Percentiles rank a stretch among this genome's conserved stretches.
Conservation (phyloP, 2,797 vertebrate species). For the Phrynocephalus vlangalii region DNA sequence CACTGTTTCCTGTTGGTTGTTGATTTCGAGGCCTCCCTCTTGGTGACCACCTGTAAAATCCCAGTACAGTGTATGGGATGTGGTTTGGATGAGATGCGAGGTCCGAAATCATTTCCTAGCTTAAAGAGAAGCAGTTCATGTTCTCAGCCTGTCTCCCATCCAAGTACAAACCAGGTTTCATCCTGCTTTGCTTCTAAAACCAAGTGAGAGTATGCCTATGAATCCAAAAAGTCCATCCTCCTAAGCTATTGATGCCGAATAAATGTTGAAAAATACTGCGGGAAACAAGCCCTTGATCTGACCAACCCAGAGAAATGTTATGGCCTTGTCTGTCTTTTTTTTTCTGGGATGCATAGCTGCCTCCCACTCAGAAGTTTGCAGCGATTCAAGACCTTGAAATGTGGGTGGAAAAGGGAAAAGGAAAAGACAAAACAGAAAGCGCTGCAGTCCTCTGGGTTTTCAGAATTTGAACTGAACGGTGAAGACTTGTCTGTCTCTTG, state of each 20-base stretch:
- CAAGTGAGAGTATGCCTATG: not conserved
- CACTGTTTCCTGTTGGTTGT: too few species aligned
- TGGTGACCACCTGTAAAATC: too few species aligned
- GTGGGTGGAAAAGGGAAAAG: not conserved
- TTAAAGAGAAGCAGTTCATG: too few species aligned
- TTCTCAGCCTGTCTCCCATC: too few species aligned
- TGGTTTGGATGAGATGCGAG: too few species aligned
- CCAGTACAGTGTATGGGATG: too few species aligned
- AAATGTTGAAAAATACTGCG: slow-evolving; percentile 2
- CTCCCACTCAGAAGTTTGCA: not conserved
- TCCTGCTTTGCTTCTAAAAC: too few species aligned
- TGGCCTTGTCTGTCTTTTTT: not conserved
- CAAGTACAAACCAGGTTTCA: too few species aligned
- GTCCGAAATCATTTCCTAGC: too few species aligned
- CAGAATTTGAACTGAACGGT: slow-evolving; percentile 13
- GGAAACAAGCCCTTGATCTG: not conserved
- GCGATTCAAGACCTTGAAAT: not conserved
- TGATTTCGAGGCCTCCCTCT: too few species aligned
- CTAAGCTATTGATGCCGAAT: too few species aligned
- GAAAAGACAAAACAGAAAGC: not conserved
- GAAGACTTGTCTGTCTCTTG: not conserved
- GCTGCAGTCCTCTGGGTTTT: not conserved
- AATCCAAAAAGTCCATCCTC: not conserved
- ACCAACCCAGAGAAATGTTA: not conserved
- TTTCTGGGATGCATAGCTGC: too few species aligned